Percentiles rank a stretch among this genome's conserved stretches.
Conservation (phyloP, 2,888 invertebrate genomes). For the Oxycera nigricornis region DNA sequence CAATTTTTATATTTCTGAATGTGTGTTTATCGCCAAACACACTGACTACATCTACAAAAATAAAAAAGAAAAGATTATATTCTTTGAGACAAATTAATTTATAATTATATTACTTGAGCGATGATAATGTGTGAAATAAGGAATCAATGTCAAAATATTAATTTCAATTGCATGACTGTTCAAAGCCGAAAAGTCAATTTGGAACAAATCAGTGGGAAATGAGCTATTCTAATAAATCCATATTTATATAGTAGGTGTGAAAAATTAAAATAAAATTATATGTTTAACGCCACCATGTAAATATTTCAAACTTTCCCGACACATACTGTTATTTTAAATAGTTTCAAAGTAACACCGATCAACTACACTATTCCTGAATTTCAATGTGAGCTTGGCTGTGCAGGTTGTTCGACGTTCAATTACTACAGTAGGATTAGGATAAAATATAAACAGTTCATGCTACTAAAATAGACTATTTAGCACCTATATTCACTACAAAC, state of each 20-base stretch:
- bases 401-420: neutral
- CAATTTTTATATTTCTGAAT: constrained; percentile 49
- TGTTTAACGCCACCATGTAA: constrained; percentile 37
- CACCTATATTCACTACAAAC: neutral
- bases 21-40: constrained; percentile 81
- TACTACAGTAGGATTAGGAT: constrained; percentile 5
- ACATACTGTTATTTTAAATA: neutral
- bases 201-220: constrained; percentile 16
- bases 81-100: constrained; percentile 30
- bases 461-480: neutral
- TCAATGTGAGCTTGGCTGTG: neutral
- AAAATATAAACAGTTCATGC: neutral
- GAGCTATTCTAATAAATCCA: neutral
- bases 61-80: constrained; percentile 49
- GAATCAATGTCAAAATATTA: no score
- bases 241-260: neutral
- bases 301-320: constrained; percentile 3
- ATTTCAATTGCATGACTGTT: no score
- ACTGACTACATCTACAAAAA: constrained; percentile 86
- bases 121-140: no score
- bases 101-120: no score
- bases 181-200: constrained; percentile 28
- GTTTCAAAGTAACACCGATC: neutral
- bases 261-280: constrained; percentile 38
- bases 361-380: neutral